These are phyloP conservation scores for Aplodontia rufa DNA, from an alignment of 2,113 vertebrate genomes.

Conservation along the genomic window DNA sequence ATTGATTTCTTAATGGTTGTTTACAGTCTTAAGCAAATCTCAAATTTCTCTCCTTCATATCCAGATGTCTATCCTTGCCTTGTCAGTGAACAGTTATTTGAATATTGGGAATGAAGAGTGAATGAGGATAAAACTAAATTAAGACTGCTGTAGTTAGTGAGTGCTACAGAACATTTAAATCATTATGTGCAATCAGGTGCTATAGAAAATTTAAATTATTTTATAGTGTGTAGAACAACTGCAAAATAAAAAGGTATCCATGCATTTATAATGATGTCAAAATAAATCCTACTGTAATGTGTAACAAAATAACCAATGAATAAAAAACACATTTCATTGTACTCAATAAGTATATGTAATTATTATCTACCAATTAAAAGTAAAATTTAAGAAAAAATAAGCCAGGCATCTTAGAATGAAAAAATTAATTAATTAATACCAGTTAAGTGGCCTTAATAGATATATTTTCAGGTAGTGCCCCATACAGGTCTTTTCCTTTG, in stretches of 20 bases:
- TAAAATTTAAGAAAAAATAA: too few species aligned
- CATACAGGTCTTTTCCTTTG: not conserved
- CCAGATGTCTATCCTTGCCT: not conserved
- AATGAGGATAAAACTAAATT: not conserved
- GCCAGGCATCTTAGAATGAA: too few species aligned
- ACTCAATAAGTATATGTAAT: too few species aligned
- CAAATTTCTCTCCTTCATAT: not conserved
- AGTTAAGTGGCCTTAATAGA: constrained; percentile 39
- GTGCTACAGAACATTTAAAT: not conserved
- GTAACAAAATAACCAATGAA: too few species aligned
- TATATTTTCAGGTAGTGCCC: not conserved
- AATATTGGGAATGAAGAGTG: not conserved
- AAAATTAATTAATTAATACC: not conserved
- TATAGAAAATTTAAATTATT: not conserved
- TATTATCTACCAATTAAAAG: too few species aligned
- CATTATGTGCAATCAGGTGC: not conserved
- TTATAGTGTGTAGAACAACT: not conserved
- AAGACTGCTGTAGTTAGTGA: not conserved
- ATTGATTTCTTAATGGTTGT: constrained; percentile 23
- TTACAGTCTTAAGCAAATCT: not conserved
- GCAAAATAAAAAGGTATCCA: not conserved
- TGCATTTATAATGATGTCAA: too few species aligned
- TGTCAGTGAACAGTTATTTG: not conserved
- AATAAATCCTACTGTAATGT: too few species aligned
- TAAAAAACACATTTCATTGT: too few species aligned